Conservation (phyloP, 2,888 invertebrate genomes). For the Acleris cristana region DNA sequence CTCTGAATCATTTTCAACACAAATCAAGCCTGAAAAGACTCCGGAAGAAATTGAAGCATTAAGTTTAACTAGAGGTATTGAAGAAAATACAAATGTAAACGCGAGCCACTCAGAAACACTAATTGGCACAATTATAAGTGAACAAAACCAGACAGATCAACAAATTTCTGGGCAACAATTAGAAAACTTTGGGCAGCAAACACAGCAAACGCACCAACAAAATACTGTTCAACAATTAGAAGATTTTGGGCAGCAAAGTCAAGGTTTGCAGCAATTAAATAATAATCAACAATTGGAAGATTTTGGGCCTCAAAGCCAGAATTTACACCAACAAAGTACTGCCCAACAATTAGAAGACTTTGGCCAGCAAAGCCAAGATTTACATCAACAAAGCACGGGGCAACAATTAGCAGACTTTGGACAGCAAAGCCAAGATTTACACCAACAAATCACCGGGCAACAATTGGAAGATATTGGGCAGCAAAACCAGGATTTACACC, state of each 20-base stretch:
- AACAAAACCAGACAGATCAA: slow-evolving; percentile 35
- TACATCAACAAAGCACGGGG: slow-evolving; percentile 24
- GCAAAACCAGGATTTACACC: too few species aligned
- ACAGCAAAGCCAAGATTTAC: slow-evolving; percentile 37
- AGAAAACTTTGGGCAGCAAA: slow-evolving; percentile 1
- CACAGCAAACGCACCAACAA: not conserved
- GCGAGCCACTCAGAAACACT: slow-evolving; percentile 1
- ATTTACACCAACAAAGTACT: slow-evolving; percentile 15
- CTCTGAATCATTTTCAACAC: slow-evolving; percentile 27
- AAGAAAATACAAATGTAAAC: slow-evolving; percentile 24
- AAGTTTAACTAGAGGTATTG: slow-evolving; percentile 44
- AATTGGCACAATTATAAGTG: slow-evolving; percentile 30
- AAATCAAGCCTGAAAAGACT: slow-evolving; percentile 43
- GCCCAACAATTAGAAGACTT: slow-evolving; percentile 5
- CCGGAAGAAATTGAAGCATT: slow-evolving; percentile 50
- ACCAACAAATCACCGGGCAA: not conserved
- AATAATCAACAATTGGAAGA: slow-evolving; percentile 1
- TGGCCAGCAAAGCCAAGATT: slow-evolving; percentile 20
- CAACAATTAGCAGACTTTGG: slow-evolving; percentile 37
- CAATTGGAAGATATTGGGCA: not conserved
- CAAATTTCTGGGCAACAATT: slow-evolving; percentile 6
- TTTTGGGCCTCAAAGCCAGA: slow-evolving; percentile 34
- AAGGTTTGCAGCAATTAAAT: slow-evolving; percentile 7
- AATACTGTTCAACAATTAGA: not conserved
- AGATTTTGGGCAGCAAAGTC: slow-evolving; percentile 6